Percentiles rank a stretch among this genome's conserved stretches.
These are phyloP conservation scores for Ostrea edulis DNA, from an alignment of 1,140 invertebrate genomes.

Conservation along the genomic window DNA sequence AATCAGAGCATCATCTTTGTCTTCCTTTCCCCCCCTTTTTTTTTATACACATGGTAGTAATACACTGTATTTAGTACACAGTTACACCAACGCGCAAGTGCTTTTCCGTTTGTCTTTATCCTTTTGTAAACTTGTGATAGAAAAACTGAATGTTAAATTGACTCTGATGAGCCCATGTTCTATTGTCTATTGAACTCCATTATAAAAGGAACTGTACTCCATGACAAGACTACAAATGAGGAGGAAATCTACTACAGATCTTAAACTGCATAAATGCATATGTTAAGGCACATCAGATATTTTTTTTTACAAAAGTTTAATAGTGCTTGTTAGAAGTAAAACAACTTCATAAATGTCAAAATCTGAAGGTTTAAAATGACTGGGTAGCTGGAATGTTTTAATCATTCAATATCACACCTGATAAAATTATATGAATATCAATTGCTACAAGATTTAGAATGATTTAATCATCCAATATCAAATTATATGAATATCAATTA, in stretches of 20 bases:
- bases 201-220: background rate
- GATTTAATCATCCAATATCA: background rate
- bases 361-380: constrained; percentile 7
- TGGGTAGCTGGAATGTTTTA: background rate
- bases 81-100: background rate
- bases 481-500: background rate
- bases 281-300: background rate
- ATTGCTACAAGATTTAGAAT: background rate
- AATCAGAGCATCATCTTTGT: background rate
- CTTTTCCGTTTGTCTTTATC: background rate
- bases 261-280: background rate
- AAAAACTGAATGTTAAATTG: background rate
- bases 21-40: background rate
- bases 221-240: background rate
- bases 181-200: background rate
- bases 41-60: background rate
- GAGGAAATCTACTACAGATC: background rate
- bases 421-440: constrained; percentile 1
- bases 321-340: background rate
- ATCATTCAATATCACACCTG: background rate
- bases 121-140: background rate
- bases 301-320: background rate
- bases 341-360: constrained; percentile 10
- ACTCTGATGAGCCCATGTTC: background rate
- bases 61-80: background rate